Base-by-base conservation (phyloP, 1,140 invertebrate genomes). In the Pseudomyrmex sp. region DNA sequence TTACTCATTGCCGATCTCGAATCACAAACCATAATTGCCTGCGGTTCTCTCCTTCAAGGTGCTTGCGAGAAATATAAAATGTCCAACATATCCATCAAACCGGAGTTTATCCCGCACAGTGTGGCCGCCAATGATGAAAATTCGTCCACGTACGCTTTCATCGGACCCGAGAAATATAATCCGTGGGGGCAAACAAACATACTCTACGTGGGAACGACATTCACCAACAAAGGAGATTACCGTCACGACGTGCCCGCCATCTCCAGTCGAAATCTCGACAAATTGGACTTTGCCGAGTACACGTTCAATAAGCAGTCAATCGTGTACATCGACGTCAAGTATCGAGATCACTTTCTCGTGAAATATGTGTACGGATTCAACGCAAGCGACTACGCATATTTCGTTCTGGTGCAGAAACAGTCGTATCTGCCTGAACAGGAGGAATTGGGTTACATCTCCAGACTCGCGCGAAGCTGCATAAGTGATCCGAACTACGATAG, bases 281-380 rank as follows among this genome's bases (percentile, higher is more conserved):
- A 96, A 63, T 93, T 98, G 35, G 96, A 97, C 82, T 96, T 97
- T 59, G 97, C 97, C 0, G 97, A 98, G 92, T 97, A 96, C 84
- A 97, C 97, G 2, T 98, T 98, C 91, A 97, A 96, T 20, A 97
- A 98, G 92, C 97, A 98, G 92, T 98, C 98, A 44, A 96, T 97
- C 62, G 95, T 98, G n/a, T 96, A 97, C 86, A 98, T 99, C 80
- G 98, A 99, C 94, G 98, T 98, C 12, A 98, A 98, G 91, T 98
- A 98, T 93, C 96, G 98, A 77, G 98, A 99, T 94, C 98, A 98
- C 92, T 99, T 98, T 94, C 95, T 99, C 8, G 98, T 99, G 23
- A 97, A 98, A 91, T 99, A 99, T 93, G 96, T 99, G 2, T 99
- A 99, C 94, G 98, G 98, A 12, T 99, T 99, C 92, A 98, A 98